Base-by-base conservation (phyloP, 64 coral and sea anemone species). In the Catalaphyllia jardinei region DNA sequence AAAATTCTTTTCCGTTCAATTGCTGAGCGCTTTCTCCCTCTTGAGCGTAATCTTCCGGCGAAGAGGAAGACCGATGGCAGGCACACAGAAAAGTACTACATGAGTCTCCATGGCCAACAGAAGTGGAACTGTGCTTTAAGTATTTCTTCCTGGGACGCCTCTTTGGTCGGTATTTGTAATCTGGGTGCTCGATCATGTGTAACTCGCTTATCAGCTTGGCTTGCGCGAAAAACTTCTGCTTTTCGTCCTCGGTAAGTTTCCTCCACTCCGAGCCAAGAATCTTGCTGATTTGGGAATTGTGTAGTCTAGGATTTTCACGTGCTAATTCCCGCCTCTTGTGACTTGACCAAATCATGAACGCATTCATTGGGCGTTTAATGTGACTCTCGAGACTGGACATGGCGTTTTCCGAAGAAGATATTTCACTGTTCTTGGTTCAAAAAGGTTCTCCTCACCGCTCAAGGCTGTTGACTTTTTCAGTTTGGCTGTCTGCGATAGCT, bases 271-370 rank as follows among this genome's bases (percentile, higher is more conserved):
- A 80, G 33, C 95, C 95, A 10, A 96, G 83, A 17, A 96, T 93
- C 63, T 96, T 96, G 83, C 95, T 96, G 4, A 96, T 96, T 42
- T 96, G 91, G 5, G 95, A 96, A 67, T 96, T 96, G 54, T 96
- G 95, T 7, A 96, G 91, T 71, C 93, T 96, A 0, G 95, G 95
- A 42, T 96, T 93, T 61, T 96, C 87, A 17, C 75, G 67, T 3
- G 95, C 91, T 42, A 96, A 73, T 69, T 96, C 91, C 63, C 95
- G 65, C 19, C 95, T 82, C 25, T 96, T 96, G 16, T 87, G 89
- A 29, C 95, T 96, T 1, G 95, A 96, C 95, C 95, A 96, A 51
- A 96, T 96, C 95, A 96, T 96, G 25, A 96, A 96, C 9, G 95
- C 95, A 50, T 96, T 96, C 95, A 96, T 96, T 31, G 95, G 95